Evolutionary conservation across 1,140 invertebrate genomes (phyloP).

Genomic region (Radopholus similis): DNA sequence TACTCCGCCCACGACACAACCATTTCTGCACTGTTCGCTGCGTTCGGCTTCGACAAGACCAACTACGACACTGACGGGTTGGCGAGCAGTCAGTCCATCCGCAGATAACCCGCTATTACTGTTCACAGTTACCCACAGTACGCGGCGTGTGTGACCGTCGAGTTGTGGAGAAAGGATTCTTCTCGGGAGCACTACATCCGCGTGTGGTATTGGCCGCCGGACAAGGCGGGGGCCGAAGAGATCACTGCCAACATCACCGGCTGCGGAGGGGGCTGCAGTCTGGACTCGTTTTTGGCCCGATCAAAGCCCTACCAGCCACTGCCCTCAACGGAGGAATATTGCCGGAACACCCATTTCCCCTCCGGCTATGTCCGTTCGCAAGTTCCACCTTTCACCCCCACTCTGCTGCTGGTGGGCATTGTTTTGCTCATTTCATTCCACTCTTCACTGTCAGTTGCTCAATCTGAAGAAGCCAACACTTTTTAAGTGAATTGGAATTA

Average conservation of each 20-base stretch:
- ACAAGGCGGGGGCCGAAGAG: neutral
- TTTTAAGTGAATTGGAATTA: too few relatives aligned
- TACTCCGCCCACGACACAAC: conserved; percentile 40
- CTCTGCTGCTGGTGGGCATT: too few relatives aligned
- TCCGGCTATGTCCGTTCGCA: too few relatives aligned
- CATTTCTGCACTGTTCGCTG: conserved; percentile 28
- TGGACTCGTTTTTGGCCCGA: conserved; percentile 13
- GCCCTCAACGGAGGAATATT: conserved; percentile 16
- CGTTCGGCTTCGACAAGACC: conserved; percentile 34
- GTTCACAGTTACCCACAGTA: conserved; percentile 35
- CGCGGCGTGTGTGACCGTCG: conserved; percentile 26
- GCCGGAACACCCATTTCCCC: conserved; percentile 8
- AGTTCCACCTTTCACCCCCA: too few relatives aligned
- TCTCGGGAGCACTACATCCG: conserved; percentile 26
- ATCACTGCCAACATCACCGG: conserved; percentile 18
- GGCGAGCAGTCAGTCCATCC: neutral
- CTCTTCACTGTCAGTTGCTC: too few relatives aligned
- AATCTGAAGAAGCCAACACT: too few relatives aligned
- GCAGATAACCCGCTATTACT: neutral
- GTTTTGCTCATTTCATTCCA: too few relatives aligned
- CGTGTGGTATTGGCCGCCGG: conserved; percentile 24
- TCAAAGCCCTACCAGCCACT: conserved; percentile 13
- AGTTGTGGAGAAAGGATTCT: conserved; percentile 28
- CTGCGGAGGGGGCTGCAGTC: conserved; percentile 10
- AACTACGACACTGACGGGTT: conserved; percentile 24